phyloP scores from a whole-genome alignment of 2,888 invertebrate genomes.

The Polydrusus cervinus region DNA sequence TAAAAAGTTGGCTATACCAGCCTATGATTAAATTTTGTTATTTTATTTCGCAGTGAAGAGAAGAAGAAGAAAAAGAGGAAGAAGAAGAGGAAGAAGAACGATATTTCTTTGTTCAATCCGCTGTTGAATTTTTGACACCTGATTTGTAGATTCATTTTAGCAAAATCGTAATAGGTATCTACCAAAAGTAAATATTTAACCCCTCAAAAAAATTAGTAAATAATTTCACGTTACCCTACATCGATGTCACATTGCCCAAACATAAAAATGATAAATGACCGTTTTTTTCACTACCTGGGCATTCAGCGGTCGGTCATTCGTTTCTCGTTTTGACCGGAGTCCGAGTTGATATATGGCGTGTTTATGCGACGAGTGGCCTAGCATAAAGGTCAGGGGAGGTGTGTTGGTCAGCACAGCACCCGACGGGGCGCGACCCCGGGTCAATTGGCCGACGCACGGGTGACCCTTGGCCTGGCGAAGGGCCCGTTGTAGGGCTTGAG shows the following conservation, averaged over 20 bases:
- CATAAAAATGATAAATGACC: slow-evolving; percentile 43
- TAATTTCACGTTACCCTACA: slow-evolving; percentile 27
- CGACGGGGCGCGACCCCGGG: slow-evolving; percentile 69
- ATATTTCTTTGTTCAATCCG: too few species aligned
- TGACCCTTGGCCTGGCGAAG: slow-evolving; percentile 51
- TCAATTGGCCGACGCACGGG: slow-evolving; percentile 70
- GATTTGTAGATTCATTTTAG: too few species aligned
- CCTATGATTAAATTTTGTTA: too few species aligned
- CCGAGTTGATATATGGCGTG: slow-evolving; percentile 70
- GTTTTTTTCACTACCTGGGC: slow-evolving; percentile 37
- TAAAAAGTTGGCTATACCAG: too few species aligned
- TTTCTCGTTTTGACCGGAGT: slow-evolving; percentile 46
- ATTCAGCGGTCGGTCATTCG: slow-evolving; percentile 46
- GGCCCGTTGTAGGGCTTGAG: slow-evolving; percentile 42
- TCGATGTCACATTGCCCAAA: slow-evolving; percentile 31
- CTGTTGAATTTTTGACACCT: too few species aligned
- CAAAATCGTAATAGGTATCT: neutral
- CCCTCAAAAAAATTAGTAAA: slow-evolving; percentile 38
- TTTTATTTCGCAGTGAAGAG: too few species aligned
- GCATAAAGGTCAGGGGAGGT: slow-evolving; percentile 72
- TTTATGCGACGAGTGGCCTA: slow-evolving; percentile 71
- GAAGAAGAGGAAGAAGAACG: too few species aligned
- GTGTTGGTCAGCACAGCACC: slow-evolving; percentile 70
- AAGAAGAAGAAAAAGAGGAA: too few species aligned
- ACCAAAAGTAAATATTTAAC: slow-evolving; percentile 1